Conservation (phyloP, 2,797 vertebrate species). For the Paramormyrops hopkinsi region DNA sequence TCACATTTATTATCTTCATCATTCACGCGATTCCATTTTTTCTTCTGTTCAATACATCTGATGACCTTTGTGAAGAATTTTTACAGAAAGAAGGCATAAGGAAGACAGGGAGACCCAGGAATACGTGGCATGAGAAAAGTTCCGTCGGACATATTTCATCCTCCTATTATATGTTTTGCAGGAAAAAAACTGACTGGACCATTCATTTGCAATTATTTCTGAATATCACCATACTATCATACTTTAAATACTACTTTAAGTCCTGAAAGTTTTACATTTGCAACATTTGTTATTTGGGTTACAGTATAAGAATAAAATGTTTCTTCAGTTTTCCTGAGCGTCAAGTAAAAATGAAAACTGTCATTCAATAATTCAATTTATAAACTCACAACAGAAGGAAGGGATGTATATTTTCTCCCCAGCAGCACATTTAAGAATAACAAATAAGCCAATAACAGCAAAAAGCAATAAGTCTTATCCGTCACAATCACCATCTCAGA, state of each 20-base stretch:
- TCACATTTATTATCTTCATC: not conserved
- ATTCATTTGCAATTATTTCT: not conserved
- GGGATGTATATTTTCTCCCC: not conserved
- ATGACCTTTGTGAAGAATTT: not conserved
- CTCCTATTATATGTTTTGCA: not conserved
- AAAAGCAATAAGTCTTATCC: not conserved
- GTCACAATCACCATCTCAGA: not conserved
- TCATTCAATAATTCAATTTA: not conserved
- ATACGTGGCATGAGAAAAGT: not conserved
- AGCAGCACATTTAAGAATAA: not conserved
- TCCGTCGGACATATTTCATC: not conserved
- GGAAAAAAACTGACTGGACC: not conserved
- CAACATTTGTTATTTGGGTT: not conserved
- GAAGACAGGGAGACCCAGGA: not conserved
- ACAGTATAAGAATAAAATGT: not conserved
- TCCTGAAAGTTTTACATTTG: not conserved
- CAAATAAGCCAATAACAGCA: not conserved
- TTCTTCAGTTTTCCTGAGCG: not conserved
- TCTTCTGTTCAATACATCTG: not conserved
- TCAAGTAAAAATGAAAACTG: slow-evolving; percentile 4
- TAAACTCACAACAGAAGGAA: not conserved
- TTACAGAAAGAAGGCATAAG: not conserved
- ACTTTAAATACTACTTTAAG: not conserved
- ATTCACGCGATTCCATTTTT: not conserved
- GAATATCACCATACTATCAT: not conserved